Conservation (phyloP, 2,888 invertebrate species). For the Molorchus minor region DNA sequence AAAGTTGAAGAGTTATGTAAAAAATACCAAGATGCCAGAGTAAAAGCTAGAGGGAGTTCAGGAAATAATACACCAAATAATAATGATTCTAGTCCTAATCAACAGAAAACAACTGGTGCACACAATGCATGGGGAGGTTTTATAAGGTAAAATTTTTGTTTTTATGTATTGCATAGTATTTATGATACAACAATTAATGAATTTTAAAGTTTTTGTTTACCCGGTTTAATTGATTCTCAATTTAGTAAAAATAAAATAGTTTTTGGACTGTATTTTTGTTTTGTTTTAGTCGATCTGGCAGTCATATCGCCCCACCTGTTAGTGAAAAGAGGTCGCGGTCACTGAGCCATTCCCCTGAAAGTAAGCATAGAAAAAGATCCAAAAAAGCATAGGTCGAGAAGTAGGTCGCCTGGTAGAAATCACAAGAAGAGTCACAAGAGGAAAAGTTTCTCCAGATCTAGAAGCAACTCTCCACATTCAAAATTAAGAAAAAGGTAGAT, state of each 20-base stretch:
- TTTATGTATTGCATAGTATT: too few relatives aligned
- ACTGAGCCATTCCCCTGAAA: slow-evolving; percentile 56
- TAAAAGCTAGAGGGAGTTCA: slow-evolving; percentile 65
- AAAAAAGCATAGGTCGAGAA: slow-evolving; percentile 60
- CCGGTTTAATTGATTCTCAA: too few relatives aligned
- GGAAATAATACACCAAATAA: slow-evolving; percentile 64
- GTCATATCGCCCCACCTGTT: slow-evolving; percentile 58
- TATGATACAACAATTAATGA: too few relatives aligned
- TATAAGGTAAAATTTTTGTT: slow-evolving; percentile 69
- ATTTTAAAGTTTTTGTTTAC: too few relatives aligned
- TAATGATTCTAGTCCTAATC: slow-evolving; percentile 60
- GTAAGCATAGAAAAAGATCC: slow-evolving; percentile 56
- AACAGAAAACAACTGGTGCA: slow-evolving; percentile 67
- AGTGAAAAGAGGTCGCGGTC: slow-evolving; percentile 58
- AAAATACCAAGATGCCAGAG: slow-evolving; percentile 74
- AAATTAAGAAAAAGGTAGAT: slow-evolving; percentile 51
- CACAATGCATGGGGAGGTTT: slow-evolving; percentile 76
- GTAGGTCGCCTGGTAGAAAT: slow-evolving; percentile 50
- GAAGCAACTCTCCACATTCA: slow-evolving; percentile 60
- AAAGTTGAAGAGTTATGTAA: slow-evolving; percentile 78
- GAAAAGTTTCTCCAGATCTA: slow-evolving; percentile 59
- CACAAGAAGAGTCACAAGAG: slow-evolving; percentile 60
- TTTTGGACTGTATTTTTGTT: too few relatives aligned
- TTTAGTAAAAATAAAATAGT: too few relatives aligned
- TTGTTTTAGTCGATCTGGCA: slow-evolving; percentile 60